Evolutionary conservation across 2,113 vertebrate species (phyloP), one percentile per base, ranked within the genome.

Genomic region (Turnix velox): DNA sequence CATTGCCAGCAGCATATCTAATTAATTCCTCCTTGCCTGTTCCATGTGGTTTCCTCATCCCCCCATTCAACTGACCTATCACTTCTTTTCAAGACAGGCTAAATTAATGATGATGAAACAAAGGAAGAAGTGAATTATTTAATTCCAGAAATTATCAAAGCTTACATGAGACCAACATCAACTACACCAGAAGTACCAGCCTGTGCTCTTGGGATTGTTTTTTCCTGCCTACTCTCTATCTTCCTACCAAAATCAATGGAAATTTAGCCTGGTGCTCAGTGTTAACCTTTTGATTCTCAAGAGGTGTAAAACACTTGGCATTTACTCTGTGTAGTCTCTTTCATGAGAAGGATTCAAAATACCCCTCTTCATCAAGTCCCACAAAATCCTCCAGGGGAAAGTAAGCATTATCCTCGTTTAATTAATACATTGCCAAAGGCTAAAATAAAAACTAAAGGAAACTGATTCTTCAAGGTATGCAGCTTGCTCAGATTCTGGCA

Each of bases 351-450:
- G 43, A 37, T 76, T 93, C 68, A 81, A 93, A 95, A 81, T 78
- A 69, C 52, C 65, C 92, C n/a, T 84, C 52, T 88, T 71, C 31
- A 65, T 58, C 59, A 90, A 93, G 61, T 45, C 61, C 81, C 33
- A 81, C 66, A 94, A 68, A 61, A 87, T 75, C 66, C 89, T 91
- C 92, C 63, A 71, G 45, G 79, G 68, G 30, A 81, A 88, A 77
- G 48, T 59, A 90, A 75, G 52, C 35, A 88, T 93, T 95, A 86
- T 74, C 40, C n/a, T 84, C 39, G 57, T 88, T 94, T 90, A 96
- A 94, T 92, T 84, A 92, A 94, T 78, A 35, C 42, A 74, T 73
- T 83, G 51, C 46, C 43, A 71, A 87, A 80, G 72, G 65, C n/a
- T 79, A 79, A 85, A 83, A 55, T 63, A 54, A 0, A 0, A 90